Conservation (phyloP, 2,113 vertebrate genomes). For the Dendrocopos noguchii region DNA sequence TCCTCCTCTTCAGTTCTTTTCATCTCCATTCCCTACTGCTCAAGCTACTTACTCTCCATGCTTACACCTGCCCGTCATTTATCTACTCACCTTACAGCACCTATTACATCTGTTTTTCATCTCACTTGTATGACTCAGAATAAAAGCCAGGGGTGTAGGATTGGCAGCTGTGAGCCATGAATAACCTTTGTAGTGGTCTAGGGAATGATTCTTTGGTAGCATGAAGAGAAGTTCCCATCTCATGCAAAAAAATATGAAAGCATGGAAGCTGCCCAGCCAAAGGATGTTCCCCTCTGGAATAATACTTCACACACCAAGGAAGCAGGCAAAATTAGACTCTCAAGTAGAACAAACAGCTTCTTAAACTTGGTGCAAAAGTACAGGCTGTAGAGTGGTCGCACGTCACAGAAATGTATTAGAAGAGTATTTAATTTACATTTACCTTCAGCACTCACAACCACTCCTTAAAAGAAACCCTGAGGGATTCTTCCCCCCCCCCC, state of each 20-base stretch:
- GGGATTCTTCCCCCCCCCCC: no score
- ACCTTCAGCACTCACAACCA: background rate
- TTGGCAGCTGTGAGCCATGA: background rate
- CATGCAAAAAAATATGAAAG: background rate
- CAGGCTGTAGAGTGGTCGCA: background rate
- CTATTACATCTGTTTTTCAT: background rate
- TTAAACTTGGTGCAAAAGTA: background rate
- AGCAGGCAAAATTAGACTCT: background rate
- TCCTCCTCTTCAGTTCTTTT: background rate
- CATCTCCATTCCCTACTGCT: background rate
- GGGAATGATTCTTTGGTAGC: background rate
- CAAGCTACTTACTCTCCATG: background rate
- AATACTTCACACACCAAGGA: background rate
- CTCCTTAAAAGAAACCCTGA: background rate
- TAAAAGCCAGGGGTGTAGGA: background rate
- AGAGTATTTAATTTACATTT: background rate
- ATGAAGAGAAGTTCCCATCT: background rate
- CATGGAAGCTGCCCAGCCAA: background rate
- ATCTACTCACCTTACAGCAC: background rate
- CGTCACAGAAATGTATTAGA: background rate
- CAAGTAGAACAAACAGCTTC: background rate
- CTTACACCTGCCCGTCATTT: background rate
- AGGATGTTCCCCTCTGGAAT: background rate
- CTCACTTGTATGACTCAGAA: background rate
- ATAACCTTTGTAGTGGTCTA: background rate